Evolutionary conservation across 2,797 vertebrate species (phyloP).

Genomic region (Mastacembelus armatus): DNA sequence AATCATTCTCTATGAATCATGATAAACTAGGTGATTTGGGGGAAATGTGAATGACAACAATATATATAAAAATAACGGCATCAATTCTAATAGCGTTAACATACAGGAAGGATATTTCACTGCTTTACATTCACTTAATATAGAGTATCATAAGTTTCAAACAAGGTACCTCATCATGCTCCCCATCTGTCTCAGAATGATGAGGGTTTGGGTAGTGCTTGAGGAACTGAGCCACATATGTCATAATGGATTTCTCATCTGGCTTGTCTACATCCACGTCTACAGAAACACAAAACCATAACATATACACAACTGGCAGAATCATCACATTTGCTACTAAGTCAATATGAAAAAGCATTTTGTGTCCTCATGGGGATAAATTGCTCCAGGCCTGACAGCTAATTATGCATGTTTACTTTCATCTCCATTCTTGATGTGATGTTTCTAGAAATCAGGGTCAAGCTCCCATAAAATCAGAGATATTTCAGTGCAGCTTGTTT

Average conservation of each 20-base stretch:
- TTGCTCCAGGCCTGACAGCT: conserved; percentile 41
- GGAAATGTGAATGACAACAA: not conserved
- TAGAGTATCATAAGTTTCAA: not conserved
- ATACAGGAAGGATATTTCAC: not conserved
- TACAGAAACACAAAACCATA: conserved; percentile 70
- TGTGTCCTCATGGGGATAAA: conserved; percentile 32
- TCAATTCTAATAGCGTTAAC: not conserved
- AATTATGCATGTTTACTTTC: conserved; percentile 61
- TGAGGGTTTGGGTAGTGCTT: conserved; percentile 93
- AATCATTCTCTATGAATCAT: not conserved
- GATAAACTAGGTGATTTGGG: not conserved
- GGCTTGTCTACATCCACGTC: conserved; percentile 99
- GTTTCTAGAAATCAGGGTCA: conserved; percentile 57
- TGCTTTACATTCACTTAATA: not conserved
- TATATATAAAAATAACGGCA: not conserved
- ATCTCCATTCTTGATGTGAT: conserved; percentile 57
- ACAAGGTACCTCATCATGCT: conserved; percentile 90
- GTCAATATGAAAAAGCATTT: conserved; percentile 13
- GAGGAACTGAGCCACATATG: conserved; percentile 98
- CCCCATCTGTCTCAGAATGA: conserved; percentile 84
- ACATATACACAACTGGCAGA: not conserved
- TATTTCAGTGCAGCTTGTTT: conserved; percentile 35
- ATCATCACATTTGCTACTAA: not conserved
- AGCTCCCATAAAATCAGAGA: conserved; percentile 35
- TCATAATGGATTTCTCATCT: conserved; percentile 99